phyloP scores from a whole-genome alignment of 2,888 invertebrate species.

The Neoascia interrupta region DNA sequence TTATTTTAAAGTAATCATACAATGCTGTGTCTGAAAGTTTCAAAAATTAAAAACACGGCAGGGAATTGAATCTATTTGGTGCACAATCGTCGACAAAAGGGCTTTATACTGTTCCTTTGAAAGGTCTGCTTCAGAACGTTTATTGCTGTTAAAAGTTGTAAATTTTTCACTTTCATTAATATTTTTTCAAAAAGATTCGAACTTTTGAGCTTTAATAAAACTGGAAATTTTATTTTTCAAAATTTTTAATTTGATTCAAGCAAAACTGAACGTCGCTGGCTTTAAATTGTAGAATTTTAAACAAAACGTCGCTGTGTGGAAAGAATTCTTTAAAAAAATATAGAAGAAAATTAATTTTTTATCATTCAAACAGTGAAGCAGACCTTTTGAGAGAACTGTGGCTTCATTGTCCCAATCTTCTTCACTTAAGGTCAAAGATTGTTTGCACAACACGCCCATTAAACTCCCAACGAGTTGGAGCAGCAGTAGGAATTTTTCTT shows the following conservation, averaged over 20 bases:
- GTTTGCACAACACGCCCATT: slow-evolving; percentile 57
- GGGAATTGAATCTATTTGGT: too few species aligned
- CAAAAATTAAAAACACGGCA: too few species aligned
- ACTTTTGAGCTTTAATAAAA: background rate
- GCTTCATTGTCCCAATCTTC: slow-evolving; percentile 13
- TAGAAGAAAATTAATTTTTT: slow-evolving; percentile 24
- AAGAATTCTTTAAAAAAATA: slow-evolving; percentile 24
- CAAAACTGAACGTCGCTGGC: slow-evolving; percentile 10
- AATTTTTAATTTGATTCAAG: slow-evolving; percentile 8
- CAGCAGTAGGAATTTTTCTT: slow-evolving; percentile 52
- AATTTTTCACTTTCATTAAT: too few species aligned
- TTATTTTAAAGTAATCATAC: too few species aligned
- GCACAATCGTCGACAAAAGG: too few species aligned
- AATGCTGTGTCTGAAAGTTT: too few species aligned
- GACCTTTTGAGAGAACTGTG: slow-evolving; percentile 19
- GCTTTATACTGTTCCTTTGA: too few species aligned
- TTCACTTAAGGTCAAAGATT: slow-evolving; percentile 45
- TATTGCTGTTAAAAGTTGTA: too few species aligned
- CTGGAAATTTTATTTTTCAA: background rate
- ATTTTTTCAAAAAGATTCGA: background rate
- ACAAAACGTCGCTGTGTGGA: slow-evolving; percentile 22
- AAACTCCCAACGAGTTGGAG: slow-evolving; percentile 67
- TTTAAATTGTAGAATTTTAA: slow-evolving; percentile 24
- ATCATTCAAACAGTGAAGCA: slow-evolving; percentile 21
- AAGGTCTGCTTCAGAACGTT: too few species aligned